Evolutionary conservation across 2,888 invertebrate species (phyloP).

Genomic region (Erpobdella octoculata): DNA sequence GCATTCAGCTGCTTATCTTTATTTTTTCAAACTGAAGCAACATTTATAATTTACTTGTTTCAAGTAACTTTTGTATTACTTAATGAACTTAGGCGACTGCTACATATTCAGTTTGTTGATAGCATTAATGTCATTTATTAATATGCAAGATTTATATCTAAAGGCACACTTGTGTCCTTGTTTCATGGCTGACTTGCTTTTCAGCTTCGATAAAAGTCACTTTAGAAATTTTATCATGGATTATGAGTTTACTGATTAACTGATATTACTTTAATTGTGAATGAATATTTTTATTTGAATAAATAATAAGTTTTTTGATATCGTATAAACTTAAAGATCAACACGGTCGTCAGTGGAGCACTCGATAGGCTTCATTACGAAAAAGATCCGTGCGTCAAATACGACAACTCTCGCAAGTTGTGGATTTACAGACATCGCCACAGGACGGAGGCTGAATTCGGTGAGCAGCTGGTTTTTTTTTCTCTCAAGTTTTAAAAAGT

Average conservation of each 20-base stretch:
- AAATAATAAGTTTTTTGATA: not conserved
- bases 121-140: too few species aligned
- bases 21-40: not conserved
- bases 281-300: not conserved
- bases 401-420: conserved; percentile 78
- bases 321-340: conserved; percentile 41
- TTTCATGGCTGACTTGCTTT: too few species aligned
- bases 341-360: conserved; percentile 67
- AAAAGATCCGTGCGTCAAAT: conserved; percentile 84
- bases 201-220: too few species aligned
- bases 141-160: too few species aligned
- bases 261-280: not conserved
- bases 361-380: conserved; percentile 81
- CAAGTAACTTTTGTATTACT: not conserved
- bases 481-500: not conserved
- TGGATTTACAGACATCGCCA: conserved; percentile 89
- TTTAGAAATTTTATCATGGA: too few species aligned
- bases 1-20: too few species aligned
- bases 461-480: conserved; percentile 45
- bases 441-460: conserved; percentile 62
- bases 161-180: too few species aligned
- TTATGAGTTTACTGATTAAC: too few species aligned
- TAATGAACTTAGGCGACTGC: not conserved
- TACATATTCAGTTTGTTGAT: too few species aligned
- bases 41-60: not conserved